phyloP scores from a whole-genome alignment of 2,888 invertebrate genomes.

The Neoscelio sp. region DNA sequence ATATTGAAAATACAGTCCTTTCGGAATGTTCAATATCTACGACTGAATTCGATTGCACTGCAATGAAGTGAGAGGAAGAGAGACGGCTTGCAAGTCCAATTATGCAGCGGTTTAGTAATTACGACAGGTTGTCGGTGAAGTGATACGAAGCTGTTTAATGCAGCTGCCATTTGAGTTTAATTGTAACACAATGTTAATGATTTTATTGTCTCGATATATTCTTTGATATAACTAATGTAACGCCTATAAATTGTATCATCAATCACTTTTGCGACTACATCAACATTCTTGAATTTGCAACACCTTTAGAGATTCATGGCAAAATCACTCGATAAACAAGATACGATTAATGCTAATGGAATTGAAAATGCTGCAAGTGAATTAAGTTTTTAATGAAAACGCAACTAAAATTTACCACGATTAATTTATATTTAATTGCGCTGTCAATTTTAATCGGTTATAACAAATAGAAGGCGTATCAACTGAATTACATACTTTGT shows the following conservation, averaged over 20 bases:
- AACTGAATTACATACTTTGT: too few relatives aligned
- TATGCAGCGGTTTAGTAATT: constrained; percentile 73
- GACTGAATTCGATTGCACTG: constrained; percentile 70
- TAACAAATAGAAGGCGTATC: too few relatives aligned
- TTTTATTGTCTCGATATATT: constrained; percentile 20
- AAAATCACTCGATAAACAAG: too few relatives aligned
- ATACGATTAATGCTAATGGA: too few relatives aligned
- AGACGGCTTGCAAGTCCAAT: constrained; percentile 62
- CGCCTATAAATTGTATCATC: neutral
- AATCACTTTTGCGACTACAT: too few relatives aligned
- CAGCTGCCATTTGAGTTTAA: constrained; percentile 21
- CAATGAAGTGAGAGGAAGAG: constrained; percentile 40
- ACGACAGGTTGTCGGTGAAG: constrained; percentile 60
- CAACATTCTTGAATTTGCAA: too few relatives aligned
- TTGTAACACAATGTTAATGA: constrained; percentile 33
- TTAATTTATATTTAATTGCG: too few relatives aligned
- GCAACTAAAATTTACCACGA: too few relatives aligned
- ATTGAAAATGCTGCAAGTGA: too few relatives aligned
- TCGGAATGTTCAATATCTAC: constrained; percentile 70
- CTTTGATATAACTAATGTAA: constrained; percentile 5
- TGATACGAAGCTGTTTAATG: constrained; percentile 37
- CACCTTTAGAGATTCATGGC: too few relatives aligned
- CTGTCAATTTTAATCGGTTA: too few relatives aligned
- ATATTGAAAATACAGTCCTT: constrained; percentile 29
- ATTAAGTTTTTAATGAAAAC: too few relatives aligned